Evolutionary conservation across 1,140 invertebrate genomes (phyloP), one percentile per base, ranked within the genome.

Genomic region (Drosophila nannoptera): DNA sequence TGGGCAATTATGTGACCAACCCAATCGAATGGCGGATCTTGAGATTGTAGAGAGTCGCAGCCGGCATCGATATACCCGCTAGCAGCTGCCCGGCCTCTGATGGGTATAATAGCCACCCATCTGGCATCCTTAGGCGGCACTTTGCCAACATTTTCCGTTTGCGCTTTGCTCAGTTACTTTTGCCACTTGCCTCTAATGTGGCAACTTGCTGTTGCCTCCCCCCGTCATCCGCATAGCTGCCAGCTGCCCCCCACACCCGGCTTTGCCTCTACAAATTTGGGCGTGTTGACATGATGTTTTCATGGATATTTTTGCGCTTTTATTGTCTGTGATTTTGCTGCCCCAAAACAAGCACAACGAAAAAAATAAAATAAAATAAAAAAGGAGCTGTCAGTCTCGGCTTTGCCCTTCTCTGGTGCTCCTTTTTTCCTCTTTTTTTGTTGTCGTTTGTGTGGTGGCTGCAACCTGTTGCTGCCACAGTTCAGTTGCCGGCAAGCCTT

Each of bases 231-330:
- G 22, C 22, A 22, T 22, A 22, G 22, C 22, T 22, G 22, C 22
- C 22, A 22, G 22, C 22, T 22, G 22, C 22, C 22, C 66, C 64
- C 43, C 42, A 33, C 49, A 45, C 45, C 43, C 46, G 3, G 35
- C 35, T 59, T 32, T 43, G 6, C 12, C 40, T 43, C 12, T 14
- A 43, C 7, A 50, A 49, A 22, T 77, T 71, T 67, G 69, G 73
- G 82, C 82, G 83, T 87, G 82, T 87, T 78, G 78, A 87, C 83
- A 87, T 76, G 73, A 75, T 78, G 53, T 75, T 69, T 75, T 73
- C 73, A 75, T 73, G 69, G 73, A 74, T 83, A 69, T 84, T 87
- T 84, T 87, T 77, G 71, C 78, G 75, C 78, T 78, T 83, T 68
- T 82, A 87, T 87, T 87, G 84, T 87, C 56, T 36, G 45, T 62